Conservation (phyloP, 2,797 vertebrate species). For the Kryptolebias ocellatus region DNA sequence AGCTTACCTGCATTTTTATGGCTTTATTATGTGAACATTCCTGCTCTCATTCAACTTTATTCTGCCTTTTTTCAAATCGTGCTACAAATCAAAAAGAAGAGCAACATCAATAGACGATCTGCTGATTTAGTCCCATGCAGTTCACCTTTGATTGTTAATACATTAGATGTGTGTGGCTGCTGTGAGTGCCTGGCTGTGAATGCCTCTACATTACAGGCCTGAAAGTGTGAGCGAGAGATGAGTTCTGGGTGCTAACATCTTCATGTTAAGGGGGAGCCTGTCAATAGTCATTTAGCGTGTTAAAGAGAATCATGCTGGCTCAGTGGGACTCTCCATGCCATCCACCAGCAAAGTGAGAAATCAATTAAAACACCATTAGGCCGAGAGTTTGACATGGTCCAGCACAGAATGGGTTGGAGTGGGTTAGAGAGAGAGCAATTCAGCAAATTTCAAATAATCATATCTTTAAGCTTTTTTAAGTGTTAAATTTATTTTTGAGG, state of each 20-base stretch:
- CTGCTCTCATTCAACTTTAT: not conserved
- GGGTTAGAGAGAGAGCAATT: not conserved
- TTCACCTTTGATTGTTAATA: slow-evolving; percentile 42
- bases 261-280: slow-evolving; percentile 50
- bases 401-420: slow-evolving; percentile 25
- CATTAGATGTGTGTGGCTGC: slow-evolving; percentile 9
- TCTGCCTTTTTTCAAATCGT: slow-evolving; percentile 4
- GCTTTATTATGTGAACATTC: slow-evolving; percentile 12
- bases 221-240: slow-evolving; percentile 18
- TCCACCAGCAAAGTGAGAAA: slow-evolving; percentile 53
- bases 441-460: slow-evolving; percentile 2
- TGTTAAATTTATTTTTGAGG: slow-evolving; percentile 5
- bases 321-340: slow-evolving; percentile 44
- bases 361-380: slow-evolving; percentile 75
- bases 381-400: slow-evolving; percentile 47
- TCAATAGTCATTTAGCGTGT: slow-evolving; percentile 68
- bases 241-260: slow-evolving; percentile 42
- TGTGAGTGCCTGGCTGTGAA: slow-evolving; percentile 1
- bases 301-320: slow-evolving; percentile 55
- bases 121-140: slow-evolving; percentile 32
- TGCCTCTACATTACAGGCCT: not conserved
- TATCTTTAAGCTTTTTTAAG: not conserved
- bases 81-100: slow-evolving; percentile 24
- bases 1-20: not conserved
- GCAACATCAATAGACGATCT: slow-evolving; percentile 29